Evolutionary conservation across 53 echinoderm and acorn worm genomes (phyloP), one percentile per base, ranked within the genome.

Genomic region (Temnopleurus reevesii): DNA sequence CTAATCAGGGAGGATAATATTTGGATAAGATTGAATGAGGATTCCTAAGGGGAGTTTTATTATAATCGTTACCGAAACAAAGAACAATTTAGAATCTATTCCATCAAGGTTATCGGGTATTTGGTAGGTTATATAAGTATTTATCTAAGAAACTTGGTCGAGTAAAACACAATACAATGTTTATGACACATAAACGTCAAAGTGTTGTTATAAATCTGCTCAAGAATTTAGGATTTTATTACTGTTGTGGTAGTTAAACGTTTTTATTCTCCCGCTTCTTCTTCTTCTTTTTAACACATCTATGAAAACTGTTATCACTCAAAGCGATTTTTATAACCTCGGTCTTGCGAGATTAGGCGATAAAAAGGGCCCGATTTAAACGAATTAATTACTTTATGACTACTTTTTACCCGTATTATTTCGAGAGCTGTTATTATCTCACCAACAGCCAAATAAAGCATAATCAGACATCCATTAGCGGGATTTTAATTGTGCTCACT

Each of bases 141-240:
- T 85, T 85, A 85, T 59, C 46, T 60, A 85, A 85, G 85, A 44
- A 59, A 27, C 41, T 17, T 18, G 27, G 60, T 25, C 45, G 12
- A n/a, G 23, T 4, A 45, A 45, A 29, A 44, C 28, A 59, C 59
- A 85, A 46, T 59, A 27, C 44, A 59, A 4, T 15, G 26, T 85
- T 85, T 59, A 59, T 13, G 85, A 59, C 59, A 61, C 36, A 85
- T 85, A 60, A 85, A 85, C 60, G 85, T 45, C 60, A 59, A n/a
- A 26, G 23, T 59, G 60, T 85, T 85, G 85, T 85, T 85, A 85
- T 85, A 85, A 85, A 85, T 85, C 85, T 85, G 85, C 85, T 59
- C 85, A 85, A 85, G 85, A 85, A 85, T 85, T 85, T 85, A 60
- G 18, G 26, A 38, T 10, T 60, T 59, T 85, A 85, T 59, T 59